These are phyloP conservation scores for Ginglymostoma cirratum DNA, from an alignment of 2,113 vertebrate species.

Conservation along the genomic window DNA sequence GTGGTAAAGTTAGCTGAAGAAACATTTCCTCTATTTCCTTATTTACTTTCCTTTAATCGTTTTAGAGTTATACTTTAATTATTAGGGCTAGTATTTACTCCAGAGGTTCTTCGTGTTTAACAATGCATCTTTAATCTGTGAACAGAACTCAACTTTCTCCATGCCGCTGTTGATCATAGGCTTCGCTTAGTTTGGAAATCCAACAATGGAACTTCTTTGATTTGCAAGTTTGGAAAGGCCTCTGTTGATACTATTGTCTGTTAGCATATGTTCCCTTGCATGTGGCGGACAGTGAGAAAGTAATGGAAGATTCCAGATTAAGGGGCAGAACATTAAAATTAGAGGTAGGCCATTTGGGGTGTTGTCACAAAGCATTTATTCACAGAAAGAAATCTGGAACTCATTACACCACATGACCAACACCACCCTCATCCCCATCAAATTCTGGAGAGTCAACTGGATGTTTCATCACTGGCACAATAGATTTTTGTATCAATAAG, in stretches of 20 bases:
- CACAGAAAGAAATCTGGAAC: not conserved
- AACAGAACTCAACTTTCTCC: not conserved
- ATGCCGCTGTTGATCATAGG: not conserved
- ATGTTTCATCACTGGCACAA: not conserved
- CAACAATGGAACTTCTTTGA: not conserved
- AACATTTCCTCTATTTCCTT: not conserved
- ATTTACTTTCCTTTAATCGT: not conserved
- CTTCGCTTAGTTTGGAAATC: not conserved
- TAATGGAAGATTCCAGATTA: not conserved
- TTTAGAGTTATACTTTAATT: not conserved
- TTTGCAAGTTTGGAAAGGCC: not conserved
- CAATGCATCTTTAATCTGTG: not conserved
- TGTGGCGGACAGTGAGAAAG: not conserved
- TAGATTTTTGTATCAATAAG: not conserved
- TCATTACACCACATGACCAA: no score
- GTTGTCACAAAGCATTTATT: not conserved
- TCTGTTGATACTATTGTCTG: not conserved
- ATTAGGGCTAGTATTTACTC: not conserved
- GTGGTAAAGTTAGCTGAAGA: not conserved
- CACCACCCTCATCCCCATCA: not conserved
- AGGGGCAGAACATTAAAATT: not conserved
- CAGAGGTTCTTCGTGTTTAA: not conserved
- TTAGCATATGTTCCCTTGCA: not conserved
- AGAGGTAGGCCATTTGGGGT: not conserved
- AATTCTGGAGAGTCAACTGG: not conserved